Conservation (phyloP, 2,113 vertebrate genomes). For the Numenius arquata region DNA sequence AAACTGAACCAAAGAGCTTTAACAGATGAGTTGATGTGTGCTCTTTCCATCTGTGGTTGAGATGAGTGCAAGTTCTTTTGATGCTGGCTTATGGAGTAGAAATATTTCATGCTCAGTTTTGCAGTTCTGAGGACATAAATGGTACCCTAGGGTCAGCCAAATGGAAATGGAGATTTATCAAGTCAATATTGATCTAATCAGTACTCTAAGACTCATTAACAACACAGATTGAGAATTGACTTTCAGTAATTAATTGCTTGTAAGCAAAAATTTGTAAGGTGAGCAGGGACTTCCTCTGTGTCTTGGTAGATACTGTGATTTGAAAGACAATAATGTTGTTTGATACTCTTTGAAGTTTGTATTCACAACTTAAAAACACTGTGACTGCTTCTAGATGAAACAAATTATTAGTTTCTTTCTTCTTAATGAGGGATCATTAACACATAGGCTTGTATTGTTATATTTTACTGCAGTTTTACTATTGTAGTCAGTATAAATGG, state of each 20-base stretch:
- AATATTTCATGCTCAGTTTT: not conserved
- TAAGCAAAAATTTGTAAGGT: conserved; percentile 30
- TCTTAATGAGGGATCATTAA: not conserved
- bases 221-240: conserved; percentile 31
- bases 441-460: not conserved
- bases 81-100: not conserved
- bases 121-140: not conserved
- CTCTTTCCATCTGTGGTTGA: not conserved
- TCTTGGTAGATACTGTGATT: not conserved
- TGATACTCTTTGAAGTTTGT: not conserved
- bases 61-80: not conserved
- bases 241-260: conserved; percentile 30
- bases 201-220: conserved; percentile 19
- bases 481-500: not conserved
- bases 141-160: not conserved
- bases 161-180: conserved; percentile 1
- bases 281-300: not conserved
- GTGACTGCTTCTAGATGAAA: not conserved
- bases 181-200: not conserved
- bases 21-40: not conserved
- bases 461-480: not conserved
- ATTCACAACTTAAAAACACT: not conserved
- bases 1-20: not conserved
- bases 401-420: not conserved
- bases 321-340: not conserved